Percentiles rank a stretch among this genome's conserved stretches.
Evolutionary conservation across 2,888 invertebrate genomes (phyloP).

Genomic region (Leptopilina drosophilae): DNA sequence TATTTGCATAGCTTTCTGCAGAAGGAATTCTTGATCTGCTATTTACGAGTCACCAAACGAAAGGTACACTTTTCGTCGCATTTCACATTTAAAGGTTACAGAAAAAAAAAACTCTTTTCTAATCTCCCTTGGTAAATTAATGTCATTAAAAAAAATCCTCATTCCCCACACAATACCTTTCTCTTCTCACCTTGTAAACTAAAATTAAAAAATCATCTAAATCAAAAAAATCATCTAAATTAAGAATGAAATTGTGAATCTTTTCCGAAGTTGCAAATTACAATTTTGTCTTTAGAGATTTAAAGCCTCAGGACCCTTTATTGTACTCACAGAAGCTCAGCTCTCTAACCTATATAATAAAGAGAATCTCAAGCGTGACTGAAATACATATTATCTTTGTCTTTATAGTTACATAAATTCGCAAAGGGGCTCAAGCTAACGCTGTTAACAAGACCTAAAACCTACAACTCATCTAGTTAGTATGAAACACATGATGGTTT

Average conservation of each 20-base stretch:
- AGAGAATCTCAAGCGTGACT: constrained; percentile 11
- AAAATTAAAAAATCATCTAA: no score
- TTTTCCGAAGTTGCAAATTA: neutral
- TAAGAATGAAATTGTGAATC: neutral
- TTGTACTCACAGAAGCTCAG: neutral
- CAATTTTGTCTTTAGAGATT: neutral
- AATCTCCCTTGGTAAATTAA: no score
- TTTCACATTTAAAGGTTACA: neutral
- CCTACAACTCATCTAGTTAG: constrained; percentile 14
- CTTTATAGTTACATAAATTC: constrained; percentile 26
- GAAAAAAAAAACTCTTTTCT: no score
- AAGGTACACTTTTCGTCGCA: constrained; percentile 4
- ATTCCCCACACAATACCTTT: no score
- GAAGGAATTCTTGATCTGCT: constrained; percentile 4
- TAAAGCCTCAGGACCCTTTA: neutral
- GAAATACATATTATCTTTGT: constrained; percentile 21
- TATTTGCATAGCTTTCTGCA: constrained; percentile 31
- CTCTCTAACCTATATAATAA: constrained; percentile 12
- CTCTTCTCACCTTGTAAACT: no score
- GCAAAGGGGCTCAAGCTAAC: neutral
- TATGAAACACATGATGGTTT: constrained; percentile 45
- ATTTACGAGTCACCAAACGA: neutral
- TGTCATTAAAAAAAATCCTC: no score
- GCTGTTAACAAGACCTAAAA: constrained; percentile 55
- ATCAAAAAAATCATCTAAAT: no score